Conservation (phyloP, 2,888 invertebrate species). For the Amphipyra tragopoginis region DNA sequence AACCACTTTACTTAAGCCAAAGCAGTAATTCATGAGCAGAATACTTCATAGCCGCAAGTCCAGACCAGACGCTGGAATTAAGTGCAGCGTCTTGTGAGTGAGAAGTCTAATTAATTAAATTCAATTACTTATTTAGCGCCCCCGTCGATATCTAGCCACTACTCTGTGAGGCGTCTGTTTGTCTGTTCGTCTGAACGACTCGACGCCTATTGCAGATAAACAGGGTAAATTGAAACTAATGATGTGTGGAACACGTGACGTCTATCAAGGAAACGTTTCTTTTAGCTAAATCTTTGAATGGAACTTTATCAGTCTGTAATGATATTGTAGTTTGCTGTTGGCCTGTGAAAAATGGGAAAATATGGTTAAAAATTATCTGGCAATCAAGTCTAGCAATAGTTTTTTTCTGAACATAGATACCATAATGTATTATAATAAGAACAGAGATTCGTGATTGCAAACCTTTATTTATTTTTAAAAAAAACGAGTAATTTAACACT, state of each 20-base stretch:
- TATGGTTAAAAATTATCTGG: neutral
- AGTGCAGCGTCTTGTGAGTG: conserved; percentile 46
- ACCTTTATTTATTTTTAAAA: too few species aligned
- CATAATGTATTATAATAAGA: too few species aligned
- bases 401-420: neutral
- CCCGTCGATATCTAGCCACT: conserved; percentile 41
- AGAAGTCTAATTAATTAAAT: conserved; percentile 64
- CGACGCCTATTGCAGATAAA: conserved; percentile 29
- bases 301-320: conserved; percentile 3
- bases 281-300: conserved; percentile 18
- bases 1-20: conserved; percentile 6
- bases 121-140: conserved; percentile 58
- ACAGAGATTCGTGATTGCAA: too few species aligned
- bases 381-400: conserved; percentile 5
- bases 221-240: conserved; percentile 43
- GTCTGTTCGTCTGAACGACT: conserved; percentile 43
- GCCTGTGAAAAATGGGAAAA: neutral
- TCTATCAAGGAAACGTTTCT: conserved; percentile 31
- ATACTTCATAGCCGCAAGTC: conserved; percentile 14
- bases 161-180: conserved; percentile 40
- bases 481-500: too few species aligned
- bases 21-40: conserved; percentile 37
- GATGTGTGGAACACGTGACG: conserved; percentile 22
- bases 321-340: neutral
- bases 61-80: conserved; percentile 39